These are phyloP conservation scores for Perithous albicinctus DNA, from an alignment of 2,888 invertebrate genomes.

Conservation along the genomic window DNA sequence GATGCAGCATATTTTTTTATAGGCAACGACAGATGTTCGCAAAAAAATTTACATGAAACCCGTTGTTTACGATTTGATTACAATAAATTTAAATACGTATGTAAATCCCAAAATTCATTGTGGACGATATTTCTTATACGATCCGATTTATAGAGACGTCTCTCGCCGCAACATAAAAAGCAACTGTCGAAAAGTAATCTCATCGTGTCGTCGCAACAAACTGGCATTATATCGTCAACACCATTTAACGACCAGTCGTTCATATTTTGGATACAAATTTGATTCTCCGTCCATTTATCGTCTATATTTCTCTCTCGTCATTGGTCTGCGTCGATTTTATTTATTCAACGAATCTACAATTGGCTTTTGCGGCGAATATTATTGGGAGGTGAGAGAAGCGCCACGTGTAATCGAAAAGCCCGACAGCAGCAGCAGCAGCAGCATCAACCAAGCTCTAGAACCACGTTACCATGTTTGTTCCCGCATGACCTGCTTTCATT, in stretches of 20 bases:
- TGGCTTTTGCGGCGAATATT: conserved; percentile 52
- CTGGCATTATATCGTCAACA: not conserved
- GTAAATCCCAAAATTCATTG: too few species aligned
- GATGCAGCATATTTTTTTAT: too few species aligned
- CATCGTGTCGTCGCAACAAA: too few species aligned
- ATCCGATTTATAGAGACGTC: too few species aligned
- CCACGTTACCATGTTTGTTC: conserved; percentile 40
- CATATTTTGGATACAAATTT: not conserved
- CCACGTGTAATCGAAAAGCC: conserved; percentile 57
- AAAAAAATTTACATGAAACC: too few species aligned
- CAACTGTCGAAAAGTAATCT: too few species aligned
- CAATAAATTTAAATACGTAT: too few species aligned
- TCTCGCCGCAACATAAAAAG: too few species aligned
- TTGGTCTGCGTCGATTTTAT: conserved; percentile 35
- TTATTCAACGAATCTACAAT: conserved; percentile 65
- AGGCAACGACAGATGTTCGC: too few species aligned
- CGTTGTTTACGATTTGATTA: too few species aligned
- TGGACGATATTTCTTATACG: too few species aligned
- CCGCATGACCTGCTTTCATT: conserved; percentile 54
- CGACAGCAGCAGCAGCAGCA: not conserved
- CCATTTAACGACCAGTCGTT: not conserved
- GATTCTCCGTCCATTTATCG: not conserved
- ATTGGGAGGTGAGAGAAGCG: conserved; percentile 43
- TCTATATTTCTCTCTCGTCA: not conserved
- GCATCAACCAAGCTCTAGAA: conserved; percentile 13